Conservation (phyloP, 1,140 invertebrate genomes). For the Melitaea cinxia region DNA sequence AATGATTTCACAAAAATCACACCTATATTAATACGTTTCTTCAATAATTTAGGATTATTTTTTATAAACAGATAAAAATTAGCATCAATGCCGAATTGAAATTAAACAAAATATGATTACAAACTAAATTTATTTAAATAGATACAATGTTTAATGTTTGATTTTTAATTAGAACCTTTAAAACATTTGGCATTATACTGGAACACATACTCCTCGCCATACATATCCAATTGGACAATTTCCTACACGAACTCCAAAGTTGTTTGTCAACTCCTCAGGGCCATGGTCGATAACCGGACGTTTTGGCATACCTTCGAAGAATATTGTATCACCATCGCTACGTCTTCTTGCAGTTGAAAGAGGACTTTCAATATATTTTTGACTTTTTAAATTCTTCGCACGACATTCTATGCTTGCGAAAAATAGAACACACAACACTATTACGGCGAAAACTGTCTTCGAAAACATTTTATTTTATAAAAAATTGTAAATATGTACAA, state of each 20-base stretch:
- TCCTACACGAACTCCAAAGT: conserved; percentile 27
- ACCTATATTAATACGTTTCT: too few relatives aligned
- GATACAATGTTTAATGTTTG: too few relatives aligned
- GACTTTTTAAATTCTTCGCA: background rate
- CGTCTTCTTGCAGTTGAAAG: background rate
- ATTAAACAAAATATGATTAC: too few relatives aligned
- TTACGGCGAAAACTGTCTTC: background rate
- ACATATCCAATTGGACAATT: conserved; percentile 12
- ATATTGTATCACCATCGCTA: background rate
- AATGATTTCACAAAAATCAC: too few relatives aligned
- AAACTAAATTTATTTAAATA: too few relatives aligned
- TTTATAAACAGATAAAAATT: too few relatives aligned
- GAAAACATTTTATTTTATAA: background rate
- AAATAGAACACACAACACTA: background rate
- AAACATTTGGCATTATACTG: too few relatives aligned
- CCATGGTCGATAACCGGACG: background rate
- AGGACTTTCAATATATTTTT: background rate
- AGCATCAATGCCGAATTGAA: too few relatives aligned
- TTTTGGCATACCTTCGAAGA: background rate
- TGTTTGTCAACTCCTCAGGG: conserved; percentile 5
- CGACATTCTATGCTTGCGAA: background rate
- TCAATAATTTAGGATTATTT: too few relatives aligned
- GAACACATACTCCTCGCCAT: too few relatives aligned
- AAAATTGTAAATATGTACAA: background rate
- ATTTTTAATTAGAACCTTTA: too few relatives aligned